Percentiles rank a stretch among this genome's conserved stretches.
These are phyloP conservation scores for Cyphomyrus plagiostoma DNA, from an alignment of 2,113 vertebrate species.

Conservation along the genomic window DNA sequence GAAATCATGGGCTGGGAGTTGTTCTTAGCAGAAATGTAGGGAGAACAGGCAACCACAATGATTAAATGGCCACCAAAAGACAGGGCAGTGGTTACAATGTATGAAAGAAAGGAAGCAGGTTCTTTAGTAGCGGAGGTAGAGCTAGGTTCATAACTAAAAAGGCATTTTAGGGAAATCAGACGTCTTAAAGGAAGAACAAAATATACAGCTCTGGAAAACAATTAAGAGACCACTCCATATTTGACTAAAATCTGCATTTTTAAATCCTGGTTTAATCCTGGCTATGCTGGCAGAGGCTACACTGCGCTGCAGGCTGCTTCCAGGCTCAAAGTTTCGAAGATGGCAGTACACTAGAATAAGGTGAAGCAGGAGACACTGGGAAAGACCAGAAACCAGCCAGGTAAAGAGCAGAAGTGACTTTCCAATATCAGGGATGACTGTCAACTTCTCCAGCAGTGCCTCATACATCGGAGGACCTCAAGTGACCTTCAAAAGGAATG, in stretches of 20 bases:
- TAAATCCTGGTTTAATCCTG: not conserved
- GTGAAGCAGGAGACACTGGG: not conserved
- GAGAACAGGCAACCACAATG: not conserved
- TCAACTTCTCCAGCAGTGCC: not conserved
- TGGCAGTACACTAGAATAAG: not conserved
- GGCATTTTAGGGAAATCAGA: not conserved
- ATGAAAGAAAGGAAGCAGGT: not conserved
- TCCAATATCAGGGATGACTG: not conserved
- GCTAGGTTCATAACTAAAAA: not conserved
- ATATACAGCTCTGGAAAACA: not conserved
- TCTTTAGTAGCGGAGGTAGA: not conserved
- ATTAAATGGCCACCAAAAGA: not conserved
- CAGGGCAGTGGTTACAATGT: not conserved
- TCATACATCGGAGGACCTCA: not conserved
- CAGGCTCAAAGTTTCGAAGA: not conserved
- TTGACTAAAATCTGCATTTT: not conserved
- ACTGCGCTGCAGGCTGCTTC: not conserved
- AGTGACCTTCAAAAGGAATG: not conserved
- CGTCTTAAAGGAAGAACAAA: not conserved
- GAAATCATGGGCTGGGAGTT: not conserved
- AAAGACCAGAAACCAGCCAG: not conserved
- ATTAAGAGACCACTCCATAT: not conserved
- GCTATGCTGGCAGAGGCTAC: not conserved
- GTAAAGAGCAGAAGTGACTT: not conserved
- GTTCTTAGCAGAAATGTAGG: not conserved